A percentile compares a stretch with the other conserved stretches of the same genome.
These are phyloP conservation scores for Megaceryle alcyon DNA, from an alignment of 2,797 vertebrate genomes.

Conservation along the genomic window DNA sequence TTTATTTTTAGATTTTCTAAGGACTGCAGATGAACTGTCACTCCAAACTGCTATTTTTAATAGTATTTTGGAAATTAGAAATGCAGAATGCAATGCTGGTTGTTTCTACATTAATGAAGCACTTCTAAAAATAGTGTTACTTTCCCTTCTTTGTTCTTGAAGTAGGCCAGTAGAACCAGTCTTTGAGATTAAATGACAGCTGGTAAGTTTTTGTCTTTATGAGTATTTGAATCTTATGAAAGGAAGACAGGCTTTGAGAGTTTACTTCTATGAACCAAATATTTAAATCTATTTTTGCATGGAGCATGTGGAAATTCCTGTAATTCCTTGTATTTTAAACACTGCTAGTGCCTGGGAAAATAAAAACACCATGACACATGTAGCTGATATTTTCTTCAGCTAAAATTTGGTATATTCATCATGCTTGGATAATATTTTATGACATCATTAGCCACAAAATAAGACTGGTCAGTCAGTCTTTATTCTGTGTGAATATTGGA, in stretches of 20 bases:
- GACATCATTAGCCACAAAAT: neutral
- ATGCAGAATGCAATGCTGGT: neutral
- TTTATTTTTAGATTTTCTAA: constrained; percentile 63
- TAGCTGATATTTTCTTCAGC: neutral
- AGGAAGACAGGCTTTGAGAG: neutral
- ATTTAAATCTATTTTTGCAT: neutral
- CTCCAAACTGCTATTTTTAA: constrained; percentile 56
- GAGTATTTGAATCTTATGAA: neutral
- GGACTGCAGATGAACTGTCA: constrained; percentile 46
- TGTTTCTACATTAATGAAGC: constrained; percentile 9
- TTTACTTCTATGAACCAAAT: neutral
- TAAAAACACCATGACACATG: accelerated
- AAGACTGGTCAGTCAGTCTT: neutral
- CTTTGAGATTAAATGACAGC: neutral
- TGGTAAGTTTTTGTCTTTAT: neutral
- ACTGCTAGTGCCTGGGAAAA: neutral
- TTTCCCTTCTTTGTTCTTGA: neutral
- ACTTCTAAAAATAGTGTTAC: neutral
- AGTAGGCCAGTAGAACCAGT: neutral
- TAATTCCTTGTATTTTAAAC: neutral
- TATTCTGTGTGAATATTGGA: neutral
- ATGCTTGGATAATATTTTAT: neutral
- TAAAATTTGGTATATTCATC: neutral
- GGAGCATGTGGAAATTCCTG: neutral
- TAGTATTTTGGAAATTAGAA: constrained; percentile 43